Evolutionary conservation across 1,140 invertebrate species (phyloP).

Genomic region (Metaphire vulgaris): DNA sequence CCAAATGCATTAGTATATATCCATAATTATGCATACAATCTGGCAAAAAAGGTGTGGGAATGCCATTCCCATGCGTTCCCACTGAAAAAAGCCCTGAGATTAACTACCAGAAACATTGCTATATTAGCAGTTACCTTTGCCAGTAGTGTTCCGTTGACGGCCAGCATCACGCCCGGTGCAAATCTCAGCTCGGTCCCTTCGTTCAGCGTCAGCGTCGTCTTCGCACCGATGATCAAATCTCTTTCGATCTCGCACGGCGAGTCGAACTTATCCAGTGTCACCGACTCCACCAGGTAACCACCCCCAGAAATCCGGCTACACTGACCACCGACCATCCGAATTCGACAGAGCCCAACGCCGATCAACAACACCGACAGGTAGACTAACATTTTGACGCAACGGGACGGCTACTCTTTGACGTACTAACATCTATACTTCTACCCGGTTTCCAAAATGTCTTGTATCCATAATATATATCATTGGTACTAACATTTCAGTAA

Average conservation of each 20-base stretch:
- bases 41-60: too few relatives aligned
- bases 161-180: conserved; percentile 80
- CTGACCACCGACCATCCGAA: conserved; percentile 6
- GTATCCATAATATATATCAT: background rate
- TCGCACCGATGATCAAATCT: conserved; percentile 68
- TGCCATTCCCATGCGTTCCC: too few relatives aligned
- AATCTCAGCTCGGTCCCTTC: conserved; percentile 78
- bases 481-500: background rate
- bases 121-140: conserved; percentile 73
- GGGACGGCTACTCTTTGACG: background rate
- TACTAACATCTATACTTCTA: background rate
- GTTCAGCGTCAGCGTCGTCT: conserved; percentile 70
- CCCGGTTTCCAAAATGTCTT: background rate
- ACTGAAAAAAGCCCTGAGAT: too few relatives aligned
- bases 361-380: background rate
- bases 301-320: conserved; percentile 5
- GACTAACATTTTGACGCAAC: background rate
- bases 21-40: too few relatives aligned
- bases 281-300: conserved; percentile 13
- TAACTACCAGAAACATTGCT: too few relatives aligned
- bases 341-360: background rate
- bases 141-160: conserved; percentile 74
- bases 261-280: conserved; percentile 1
- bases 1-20: too few relatives aligned
- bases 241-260: conserved; percentile 69